phyloP scores from a whole-genome alignment of 2,888 invertebrate species.

The Tolmerus cingulatus region DNA sequence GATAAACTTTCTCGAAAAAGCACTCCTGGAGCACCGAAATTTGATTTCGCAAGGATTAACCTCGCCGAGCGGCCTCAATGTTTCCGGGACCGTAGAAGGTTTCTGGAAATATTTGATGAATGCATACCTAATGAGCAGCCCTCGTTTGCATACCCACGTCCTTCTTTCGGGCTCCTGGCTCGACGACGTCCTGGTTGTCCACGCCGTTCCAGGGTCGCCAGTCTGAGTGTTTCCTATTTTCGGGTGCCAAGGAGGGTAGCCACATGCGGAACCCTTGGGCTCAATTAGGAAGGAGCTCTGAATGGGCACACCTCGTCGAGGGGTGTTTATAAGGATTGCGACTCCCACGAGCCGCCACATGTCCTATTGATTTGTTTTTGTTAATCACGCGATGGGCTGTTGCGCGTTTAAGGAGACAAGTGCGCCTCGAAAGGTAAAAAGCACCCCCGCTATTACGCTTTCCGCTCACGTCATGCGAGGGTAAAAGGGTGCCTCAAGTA shows the following conservation, averaged over 20 bases:
- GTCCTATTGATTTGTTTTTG: slow-evolving; percentile 27
- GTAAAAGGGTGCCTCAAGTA: background rate
- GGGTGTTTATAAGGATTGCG: background rate
- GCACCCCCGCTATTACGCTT: background rate
- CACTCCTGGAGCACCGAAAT: background rate
- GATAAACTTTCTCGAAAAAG: background rate
- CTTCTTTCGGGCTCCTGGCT: background rate
- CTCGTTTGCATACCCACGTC: background rate
- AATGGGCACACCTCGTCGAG: slow-evolving; percentile 9
- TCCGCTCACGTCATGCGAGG: background rate
- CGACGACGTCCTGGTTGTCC: background rate
- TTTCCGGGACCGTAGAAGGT: background rate
- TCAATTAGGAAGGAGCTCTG: background rate
- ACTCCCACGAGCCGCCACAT: background rate
- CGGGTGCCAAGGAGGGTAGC: background rate
- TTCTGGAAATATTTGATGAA: background rate
- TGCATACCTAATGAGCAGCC: background rate
- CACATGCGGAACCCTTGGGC: background rate
- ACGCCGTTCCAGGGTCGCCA: background rate
- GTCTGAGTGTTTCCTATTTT: background rate
- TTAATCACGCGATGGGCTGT: slow-evolving; percentile 23
- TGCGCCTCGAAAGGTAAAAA: background rate
- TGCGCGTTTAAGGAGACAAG: background rate
- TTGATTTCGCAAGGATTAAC: background rate
- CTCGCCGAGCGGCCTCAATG: background rate